A percentile compares a stretch with the other conserved stretches of the same genome.
Conservation (phyloP, 1,140 invertebrate species). For the Drosophila pallidifrons region DNA sequence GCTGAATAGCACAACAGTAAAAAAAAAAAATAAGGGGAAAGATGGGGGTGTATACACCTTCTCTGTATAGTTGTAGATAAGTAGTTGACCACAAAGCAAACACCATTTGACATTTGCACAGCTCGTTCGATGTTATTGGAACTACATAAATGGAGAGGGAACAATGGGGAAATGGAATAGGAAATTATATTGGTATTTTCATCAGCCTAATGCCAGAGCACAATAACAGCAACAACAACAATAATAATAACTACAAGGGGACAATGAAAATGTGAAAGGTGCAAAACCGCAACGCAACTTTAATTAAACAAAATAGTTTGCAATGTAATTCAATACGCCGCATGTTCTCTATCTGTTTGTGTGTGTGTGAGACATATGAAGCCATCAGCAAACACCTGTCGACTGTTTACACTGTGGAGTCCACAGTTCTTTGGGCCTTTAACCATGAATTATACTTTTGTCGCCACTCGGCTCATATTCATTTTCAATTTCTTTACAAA, state of each 20-base stretch:
- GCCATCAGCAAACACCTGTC: conserved; percentile 61
- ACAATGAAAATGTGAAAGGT: conserved; percentile 33
- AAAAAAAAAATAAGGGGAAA: neutral
- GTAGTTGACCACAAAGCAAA: conserved; percentile 33
- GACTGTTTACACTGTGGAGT: conserved; percentile 21
- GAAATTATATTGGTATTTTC: conserved; percentile 44
- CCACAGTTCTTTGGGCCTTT: conserved; percentile 12
- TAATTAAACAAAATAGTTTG: conserved; percentile 73
- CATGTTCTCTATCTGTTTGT: conserved; percentile 20
- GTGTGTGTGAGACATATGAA: conserved; percentile 28
- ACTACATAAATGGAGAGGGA: neutral
- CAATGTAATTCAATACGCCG: conserved; percentile 53
- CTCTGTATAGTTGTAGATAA: too few species aligned
- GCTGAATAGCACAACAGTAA: too few species aligned
- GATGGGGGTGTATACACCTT: neutral
- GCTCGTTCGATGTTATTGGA: conserved; percentile 24
- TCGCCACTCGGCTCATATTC: neutral
- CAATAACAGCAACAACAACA: conserved; percentile 31
- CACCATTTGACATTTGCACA: conserved; percentile 54
- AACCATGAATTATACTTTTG: neutral
- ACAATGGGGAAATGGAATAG: conserved; percentile 26
- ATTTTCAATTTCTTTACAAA: conserved; percentile 1
- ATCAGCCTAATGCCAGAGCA: conserved; percentile 38
- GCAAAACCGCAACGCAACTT: conserved; percentile 52
- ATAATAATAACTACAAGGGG: conserved; percentile 2